Conservation (phyloP, 2,888 invertebrate genomes). For the Pristionchus mayeri region DNA sequence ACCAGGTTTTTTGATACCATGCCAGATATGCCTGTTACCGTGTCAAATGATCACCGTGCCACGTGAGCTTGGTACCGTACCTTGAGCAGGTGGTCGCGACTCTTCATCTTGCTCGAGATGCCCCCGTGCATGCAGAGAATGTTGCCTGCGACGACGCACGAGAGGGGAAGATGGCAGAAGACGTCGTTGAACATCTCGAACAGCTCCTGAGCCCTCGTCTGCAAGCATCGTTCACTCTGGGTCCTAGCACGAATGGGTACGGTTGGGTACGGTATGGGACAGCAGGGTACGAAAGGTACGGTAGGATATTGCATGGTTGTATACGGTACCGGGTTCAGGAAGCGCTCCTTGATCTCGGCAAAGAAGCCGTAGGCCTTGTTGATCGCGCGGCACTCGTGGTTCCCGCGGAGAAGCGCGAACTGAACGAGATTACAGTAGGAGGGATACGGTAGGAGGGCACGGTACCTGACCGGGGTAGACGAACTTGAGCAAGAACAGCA, state of each 20-base stretch:
- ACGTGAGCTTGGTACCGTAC: too few relatives aligned
- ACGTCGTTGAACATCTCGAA: background rate
- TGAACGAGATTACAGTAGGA: background rate
- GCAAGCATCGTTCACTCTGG: too few relatives aligned
- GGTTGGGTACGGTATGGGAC: background rate
- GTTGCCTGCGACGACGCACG: background rate
- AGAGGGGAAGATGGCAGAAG: background rate
- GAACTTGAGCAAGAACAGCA: background rate
- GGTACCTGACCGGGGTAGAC: background rate
- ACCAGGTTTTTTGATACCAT: too few relatives aligned
- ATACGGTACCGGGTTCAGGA: background rate
- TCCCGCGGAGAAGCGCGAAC: background rate
- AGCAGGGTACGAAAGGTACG: background rate
- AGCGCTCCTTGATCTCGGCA: background rate
- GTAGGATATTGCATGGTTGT: background rate
- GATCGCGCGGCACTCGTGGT: slow-evolving; percentile 4
- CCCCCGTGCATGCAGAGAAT: slow-evolving; percentile 9
- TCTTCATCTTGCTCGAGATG: background rate
- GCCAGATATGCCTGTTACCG: too few relatives aligned
- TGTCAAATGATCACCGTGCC: too few relatives aligned
- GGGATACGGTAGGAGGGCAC: background rate
- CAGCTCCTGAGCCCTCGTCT: background rate
- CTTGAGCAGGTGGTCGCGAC: background rate
- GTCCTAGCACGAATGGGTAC: too few relatives aligned
- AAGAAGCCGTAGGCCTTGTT: background rate